Evolutionary conservation across 2,113 vertebrate genomes (phyloP).

Genomic region (Oostethus manadensis): DNA sequence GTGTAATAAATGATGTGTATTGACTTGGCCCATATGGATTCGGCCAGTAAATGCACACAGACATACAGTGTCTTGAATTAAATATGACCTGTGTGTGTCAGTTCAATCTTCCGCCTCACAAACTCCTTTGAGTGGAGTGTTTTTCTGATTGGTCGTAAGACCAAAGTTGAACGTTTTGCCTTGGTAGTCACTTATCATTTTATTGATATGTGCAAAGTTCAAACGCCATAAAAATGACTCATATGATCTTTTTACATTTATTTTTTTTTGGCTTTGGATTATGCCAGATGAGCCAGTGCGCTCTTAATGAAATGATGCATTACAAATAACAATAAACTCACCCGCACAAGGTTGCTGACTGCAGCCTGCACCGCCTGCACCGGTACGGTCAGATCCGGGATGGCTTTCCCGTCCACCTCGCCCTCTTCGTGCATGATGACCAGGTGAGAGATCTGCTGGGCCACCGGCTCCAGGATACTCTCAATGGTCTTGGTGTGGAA

Average conservation of each 20-base stretch:
- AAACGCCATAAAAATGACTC: slow-evolving; percentile 4
- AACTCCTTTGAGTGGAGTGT: slow-evolving; percentile 41
- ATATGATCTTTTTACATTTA: neutral
- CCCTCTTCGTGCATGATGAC: slow-evolving; percentile 99
- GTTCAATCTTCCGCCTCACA: slow-evolving; percentile 40
- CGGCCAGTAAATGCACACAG: slow-evolving; percentile 30
- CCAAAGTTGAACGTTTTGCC: slow-evolving; percentile 37
- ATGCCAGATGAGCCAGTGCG: neutral
- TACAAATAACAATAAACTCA: slow-evolving; percentile 56
- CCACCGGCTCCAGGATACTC: slow-evolving; percentile 98
- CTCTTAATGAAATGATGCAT: neutral
- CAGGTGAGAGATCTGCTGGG: slow-evolving; percentile 98
- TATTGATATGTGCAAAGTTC: slow-evolving; percentile 19
- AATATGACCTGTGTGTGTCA: slow-evolving; percentile 8
- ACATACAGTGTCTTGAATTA: slow-evolving; percentile 22
- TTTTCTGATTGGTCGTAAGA: slow-evolving; percentile 26
- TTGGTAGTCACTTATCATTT: slow-evolving; percentile 21
- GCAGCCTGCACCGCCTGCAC: slow-evolving; percentile 95
- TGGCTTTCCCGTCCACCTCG: slow-evolving; percentile 99
- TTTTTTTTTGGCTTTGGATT: neutral
- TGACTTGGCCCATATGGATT: slow-evolving; percentile 42
- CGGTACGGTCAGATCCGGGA: slow-evolving; percentile 91
- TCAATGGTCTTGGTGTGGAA: slow-evolving; percentile 99
- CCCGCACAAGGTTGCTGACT: slow-evolving; percentile 98
- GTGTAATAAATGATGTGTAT: neutral